Conservation (phyloP, 2,797 vertebrate species). For the Platyrinchus mystaceus region DNA sequence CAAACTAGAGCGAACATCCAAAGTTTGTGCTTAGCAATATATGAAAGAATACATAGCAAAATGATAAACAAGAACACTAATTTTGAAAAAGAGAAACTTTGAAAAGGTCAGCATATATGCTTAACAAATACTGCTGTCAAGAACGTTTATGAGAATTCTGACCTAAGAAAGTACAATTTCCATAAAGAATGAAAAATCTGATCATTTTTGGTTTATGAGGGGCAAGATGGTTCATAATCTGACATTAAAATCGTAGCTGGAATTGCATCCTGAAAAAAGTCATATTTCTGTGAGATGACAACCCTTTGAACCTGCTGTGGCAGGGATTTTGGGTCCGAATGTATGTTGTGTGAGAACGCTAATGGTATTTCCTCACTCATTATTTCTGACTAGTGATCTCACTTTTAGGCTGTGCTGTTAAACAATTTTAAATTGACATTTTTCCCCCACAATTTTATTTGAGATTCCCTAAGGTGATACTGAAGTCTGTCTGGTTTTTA, state of each 20-base stretch:
- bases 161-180: background rate
- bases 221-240: background rate
- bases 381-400: background rate
- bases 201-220: background rate
- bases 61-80: background rate
- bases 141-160: background rate
- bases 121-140: background rate
- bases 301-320: background rate
- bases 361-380: background rate
- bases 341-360: background rate
- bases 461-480: background rate
- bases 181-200: background rate
- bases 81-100: background rate
- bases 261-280: background rate
- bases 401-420: background rate
- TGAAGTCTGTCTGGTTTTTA: background rate
- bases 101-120: background rate
- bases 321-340: background rate
- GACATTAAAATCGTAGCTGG: background rate
- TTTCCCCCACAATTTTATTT: background rate
- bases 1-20: background rate
- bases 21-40: background rate
- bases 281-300: background rate
- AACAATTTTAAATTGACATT: background rate
- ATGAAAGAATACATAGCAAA: background rate